Evolutionary conservation across 2,113 vertebrate species (phyloP), one percentile per base, ranked within the genome.

Genomic region (Polypterus bichir): DNA sequence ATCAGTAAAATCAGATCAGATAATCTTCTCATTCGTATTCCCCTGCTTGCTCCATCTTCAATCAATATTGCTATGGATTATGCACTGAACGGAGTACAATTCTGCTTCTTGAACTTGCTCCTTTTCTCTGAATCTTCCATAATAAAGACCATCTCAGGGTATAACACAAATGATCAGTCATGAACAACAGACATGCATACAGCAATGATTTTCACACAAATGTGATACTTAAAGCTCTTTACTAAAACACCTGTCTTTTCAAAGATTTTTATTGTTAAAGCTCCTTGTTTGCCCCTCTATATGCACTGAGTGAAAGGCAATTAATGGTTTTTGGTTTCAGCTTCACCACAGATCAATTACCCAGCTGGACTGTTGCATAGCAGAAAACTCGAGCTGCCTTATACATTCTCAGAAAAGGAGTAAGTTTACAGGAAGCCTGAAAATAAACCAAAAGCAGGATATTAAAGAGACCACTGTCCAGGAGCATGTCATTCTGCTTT

Each of bases 401-500:
- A 27, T 9, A 8, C 66, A 72, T 59, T 66, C 46, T 73, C 49
- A 62, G 54, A 70, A 63, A 61, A 5, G 65, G 67, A 65, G 69
- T 65, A 59, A 56, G 61, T 66, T 76, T 68, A 49, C n/a, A 10
- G 62, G 65, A 66, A 70, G 47, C 59, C 52, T 64, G 64, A 57
- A 62, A 69, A 70, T 79, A 73, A 76, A 63, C 67, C 48, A 54
- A 49, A 70, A 6, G 48, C 52, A 66, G 64, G 69, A 27, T 27
- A 27, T 27, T 27, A 1, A 27, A 27, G 27, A 27, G 27, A 27
- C 27, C 27, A 27, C 27, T 27, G 27, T 27, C 27, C 27, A 27
- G 27, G 27, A 27, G 27, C 27, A 2, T 27, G 27, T 27, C 27
- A 27, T 27, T 27, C 27, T 27, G 27, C 27, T 27, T 27, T 27